Evolutionary conservation across 2,113 vertebrate genomes (phyloP).

Genomic region (Eurypyga helias): DNA sequence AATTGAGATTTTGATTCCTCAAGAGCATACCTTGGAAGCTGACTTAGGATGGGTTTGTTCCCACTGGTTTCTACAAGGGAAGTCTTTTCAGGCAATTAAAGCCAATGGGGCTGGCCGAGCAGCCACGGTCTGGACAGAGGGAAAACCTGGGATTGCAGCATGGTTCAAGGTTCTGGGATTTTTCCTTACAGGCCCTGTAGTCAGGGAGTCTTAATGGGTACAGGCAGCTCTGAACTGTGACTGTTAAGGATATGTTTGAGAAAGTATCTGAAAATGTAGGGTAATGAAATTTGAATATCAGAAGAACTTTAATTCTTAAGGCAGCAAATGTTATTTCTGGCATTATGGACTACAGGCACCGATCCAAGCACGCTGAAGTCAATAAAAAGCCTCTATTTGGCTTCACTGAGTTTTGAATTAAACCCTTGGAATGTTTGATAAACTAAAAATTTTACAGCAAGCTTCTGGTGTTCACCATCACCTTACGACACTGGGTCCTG

Average conservation of each 20-base stretch:
- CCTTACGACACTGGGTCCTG: background rate
- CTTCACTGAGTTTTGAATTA: constrained; percentile 25
- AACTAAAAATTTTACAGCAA: background rate
- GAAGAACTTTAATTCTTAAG: background rate
- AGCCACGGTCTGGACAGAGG: accelerated
- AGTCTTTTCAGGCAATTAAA: background rate
- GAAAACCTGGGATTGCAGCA: background rate
- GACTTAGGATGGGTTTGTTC: background rate
- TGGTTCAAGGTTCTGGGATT: background rate
- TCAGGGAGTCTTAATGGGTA: background rate
- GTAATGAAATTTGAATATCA: background rate
- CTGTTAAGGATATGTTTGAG: background rate
- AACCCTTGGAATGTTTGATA: background rate
- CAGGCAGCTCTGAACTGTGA: background rate
- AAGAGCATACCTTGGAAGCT: background rate
- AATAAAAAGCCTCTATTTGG: background rate
- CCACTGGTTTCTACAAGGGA: background rate
- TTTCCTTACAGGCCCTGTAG: background rate
- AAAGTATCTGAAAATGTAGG: background rate
- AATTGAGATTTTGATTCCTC: background rate
- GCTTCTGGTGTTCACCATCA: background rate
- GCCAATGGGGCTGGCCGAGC: background rate
- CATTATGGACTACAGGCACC: background rate
- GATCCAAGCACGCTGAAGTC: background rate
- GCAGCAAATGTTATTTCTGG: background rate